Evolutionary conservation across 2,797 vertebrate species (phyloP).

Genomic region (Sebastes iracundus): DNA sequence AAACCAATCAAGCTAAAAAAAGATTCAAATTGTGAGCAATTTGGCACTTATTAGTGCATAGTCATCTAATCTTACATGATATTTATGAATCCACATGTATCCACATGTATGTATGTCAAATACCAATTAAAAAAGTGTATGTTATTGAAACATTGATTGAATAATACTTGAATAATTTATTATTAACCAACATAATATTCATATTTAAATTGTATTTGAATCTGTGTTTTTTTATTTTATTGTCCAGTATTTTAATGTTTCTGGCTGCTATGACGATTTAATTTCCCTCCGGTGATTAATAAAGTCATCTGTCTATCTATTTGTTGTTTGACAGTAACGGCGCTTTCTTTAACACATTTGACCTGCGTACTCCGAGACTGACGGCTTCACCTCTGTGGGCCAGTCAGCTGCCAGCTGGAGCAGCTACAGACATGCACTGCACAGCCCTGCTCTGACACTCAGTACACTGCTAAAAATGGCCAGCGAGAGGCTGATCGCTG

Average conservation of each 20-base stretch:
- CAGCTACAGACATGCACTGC: slow-evolving; percentile 55
- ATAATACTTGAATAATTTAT: too few species aligned
- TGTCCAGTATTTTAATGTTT: too few species aligned
- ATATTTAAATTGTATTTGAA: too few species aligned
- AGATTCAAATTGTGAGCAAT: neutral
- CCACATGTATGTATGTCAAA: neutral
- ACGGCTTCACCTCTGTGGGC: slow-evolving; percentile 60
- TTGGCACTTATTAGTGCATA: neutral
- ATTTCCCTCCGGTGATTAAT: too few species aligned
- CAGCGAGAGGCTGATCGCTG: slow-evolving; percentile 62
- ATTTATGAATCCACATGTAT: neutral
- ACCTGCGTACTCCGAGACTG: slow-evolving; percentile 44
- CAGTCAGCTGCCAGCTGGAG: slow-evolving; percentile 68
- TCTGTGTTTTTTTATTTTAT: too few species aligned
- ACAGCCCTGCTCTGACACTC: slow-evolving; percentile 54
- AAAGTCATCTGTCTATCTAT: too few species aligned
- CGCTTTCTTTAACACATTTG: slow-evolving; percentile 36
- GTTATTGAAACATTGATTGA: neutral
- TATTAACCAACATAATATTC: too few species aligned
- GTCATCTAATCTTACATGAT: neutral
- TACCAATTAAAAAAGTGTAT: neutral
- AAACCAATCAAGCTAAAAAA: neutral
- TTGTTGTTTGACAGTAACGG: neutral
- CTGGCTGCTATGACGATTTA: too few species aligned
- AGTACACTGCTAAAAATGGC: slow-evolving; percentile 72